Evolutionary conservation across 92 coral and sea anemone species (phyloP).

Genomic region (Umimayanthus kanabou): DNA sequence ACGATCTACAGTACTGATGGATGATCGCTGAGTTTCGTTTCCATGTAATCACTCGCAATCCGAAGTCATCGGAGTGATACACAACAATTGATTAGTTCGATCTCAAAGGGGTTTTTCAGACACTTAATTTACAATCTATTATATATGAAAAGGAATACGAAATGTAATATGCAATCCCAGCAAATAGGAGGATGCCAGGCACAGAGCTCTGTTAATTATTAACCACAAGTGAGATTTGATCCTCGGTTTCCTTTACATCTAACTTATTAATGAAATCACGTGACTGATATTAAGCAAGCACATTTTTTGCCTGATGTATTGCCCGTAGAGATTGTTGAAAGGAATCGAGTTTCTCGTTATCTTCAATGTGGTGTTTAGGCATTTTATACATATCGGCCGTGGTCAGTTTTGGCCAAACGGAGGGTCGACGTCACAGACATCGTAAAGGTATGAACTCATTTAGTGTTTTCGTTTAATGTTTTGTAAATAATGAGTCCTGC

Average conservation of each 20-base stretch:
- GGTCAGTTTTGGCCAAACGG: background rate
- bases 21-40: too few species aligned
- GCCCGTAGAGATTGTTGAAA: background rate
- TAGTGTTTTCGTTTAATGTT: slow-evolving; percentile 6
- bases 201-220: background rate
- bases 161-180: too few species aligned
- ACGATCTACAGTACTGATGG: too few species aligned
- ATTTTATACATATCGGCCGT: background rate
- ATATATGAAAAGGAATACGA: too few species aligned
- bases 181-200: too few species aligned
- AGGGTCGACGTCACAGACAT: background rate
- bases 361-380: slow-evolving; percentile 27
- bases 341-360: background rate
- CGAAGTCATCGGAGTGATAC: too few species aligned
- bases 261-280: slow-evolving; percentile 28
- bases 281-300: slow-evolving; percentile 11
- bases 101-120: too few species aligned
- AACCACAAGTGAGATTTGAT: background rate
- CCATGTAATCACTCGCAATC: too few species aligned
- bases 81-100: too few species aligned
- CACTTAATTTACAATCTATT: too few species aligned
- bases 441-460: slow-evolving; percentile 12
- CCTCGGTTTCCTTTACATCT: background rate
- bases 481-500: slow-evolving; percentile 8
- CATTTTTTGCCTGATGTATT: background rate